phyloP scores from a whole-genome alignment of 2,113 vertebrate species.

The Myrmecophaga tridactyla region DNA sequence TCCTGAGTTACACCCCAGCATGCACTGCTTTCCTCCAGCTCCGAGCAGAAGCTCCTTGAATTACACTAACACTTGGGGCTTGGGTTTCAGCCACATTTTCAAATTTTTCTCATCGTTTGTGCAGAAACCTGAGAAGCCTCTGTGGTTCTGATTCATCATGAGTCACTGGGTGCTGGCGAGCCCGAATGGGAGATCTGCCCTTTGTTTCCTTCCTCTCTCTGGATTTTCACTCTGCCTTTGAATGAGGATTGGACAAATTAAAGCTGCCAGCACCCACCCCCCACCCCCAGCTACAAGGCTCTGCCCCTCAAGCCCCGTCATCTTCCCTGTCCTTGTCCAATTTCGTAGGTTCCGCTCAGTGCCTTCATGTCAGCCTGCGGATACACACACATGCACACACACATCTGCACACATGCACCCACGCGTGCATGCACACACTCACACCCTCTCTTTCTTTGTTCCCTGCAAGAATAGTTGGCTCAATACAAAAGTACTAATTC shows the following conservation, averaged over 20 bases:
- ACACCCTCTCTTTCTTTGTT: not conserved
- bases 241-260: not conserved
- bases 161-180: conserved; percentile 1
- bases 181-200: not conserved
- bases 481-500: conserved; percentile 37
- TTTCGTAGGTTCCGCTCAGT: too few species aligned
- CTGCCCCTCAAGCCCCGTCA: not conserved
- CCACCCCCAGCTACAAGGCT: too few species aligned
- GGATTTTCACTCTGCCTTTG: not conserved
- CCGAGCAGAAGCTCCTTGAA: not conserved
- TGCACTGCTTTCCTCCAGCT: not conserved
- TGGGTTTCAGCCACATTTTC: conserved; percentile 39
- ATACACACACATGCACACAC: not conserved
- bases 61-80: conserved; percentile 41
- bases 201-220: conserved; percentile 22
- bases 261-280: not conserved
- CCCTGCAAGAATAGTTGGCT: conserved; percentile 15
- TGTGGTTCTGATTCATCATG: conserved; percentile 25
- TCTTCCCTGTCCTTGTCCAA: too few species aligned
- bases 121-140: conserved; percentile 50
- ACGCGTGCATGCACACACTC: too few species aligned
- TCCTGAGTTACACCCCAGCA: not conserved
- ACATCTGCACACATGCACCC: too few species aligned
- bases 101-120: conserved; percentile 54
- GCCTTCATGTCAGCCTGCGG: not conserved